Evolutionary conservation across 2,797 vertebrate genomes (phyloP), one percentile per base, ranked within the genome.

Genomic region (Threskiornis aethiopicus): DNA sequence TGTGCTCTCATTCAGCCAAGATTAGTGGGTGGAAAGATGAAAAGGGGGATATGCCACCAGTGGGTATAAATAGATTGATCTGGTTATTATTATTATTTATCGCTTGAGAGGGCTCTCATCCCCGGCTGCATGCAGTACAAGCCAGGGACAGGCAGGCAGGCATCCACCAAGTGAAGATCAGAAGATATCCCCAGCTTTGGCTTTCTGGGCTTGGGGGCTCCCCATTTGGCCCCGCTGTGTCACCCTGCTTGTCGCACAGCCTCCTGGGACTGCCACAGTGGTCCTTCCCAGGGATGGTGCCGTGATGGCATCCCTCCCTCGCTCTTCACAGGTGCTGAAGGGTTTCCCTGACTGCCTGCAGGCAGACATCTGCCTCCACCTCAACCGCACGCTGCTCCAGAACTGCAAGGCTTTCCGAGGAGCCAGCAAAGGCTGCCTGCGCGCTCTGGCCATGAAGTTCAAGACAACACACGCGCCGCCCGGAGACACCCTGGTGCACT

Each of bases 261-360:
- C n/a, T 72, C 20, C 41, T 1, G 0, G 46, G 46, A 33, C 49
- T 46, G 44, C 18, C 70, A 7, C 1, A 0, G 49, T 0, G 0
- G 4, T 35, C 46, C 39, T 62, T 69, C 52, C 47, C 4, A 1
- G 66, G 39, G 26, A 35, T 8, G 2, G 16, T 3, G 65, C 16
- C 1, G 0, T 80, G 69, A 91, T 29, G 28, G 19, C 71, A 20
- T 25, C 77, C 93, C 73, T 29, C 16, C 78, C 55, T 71, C 2
- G 1, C 61, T 89, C 84, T 93, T 29, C 19, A 6, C 95, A 99
- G 99, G 99, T 99, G 92, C 96, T 99, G 95, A 99, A 99, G 96
- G 99, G 99, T 35, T 99, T 99, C 96, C 99, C 99, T 0, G 99
- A 99, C 98, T 99, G 99, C 97, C 98, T 99, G 86, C 99, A 99